Base-by-base conservation (phyloP, 2,888 invertebrate genomes). In the Agrotis ipsilon region DNA sequence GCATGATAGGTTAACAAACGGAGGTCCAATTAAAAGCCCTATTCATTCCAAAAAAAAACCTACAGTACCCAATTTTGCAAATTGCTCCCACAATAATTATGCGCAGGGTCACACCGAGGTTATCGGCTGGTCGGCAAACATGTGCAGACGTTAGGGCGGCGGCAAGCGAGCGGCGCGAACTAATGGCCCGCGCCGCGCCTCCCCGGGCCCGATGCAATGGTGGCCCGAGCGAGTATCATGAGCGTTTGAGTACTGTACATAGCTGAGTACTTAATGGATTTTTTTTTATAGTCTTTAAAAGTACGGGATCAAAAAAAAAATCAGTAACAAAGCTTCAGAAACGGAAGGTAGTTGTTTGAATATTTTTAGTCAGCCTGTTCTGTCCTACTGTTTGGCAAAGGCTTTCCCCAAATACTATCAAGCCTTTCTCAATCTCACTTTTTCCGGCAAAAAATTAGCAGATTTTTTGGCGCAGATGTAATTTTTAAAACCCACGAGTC, bases 141-240 rank as follows among this genome's bases (percentile, higher is more conserved):
- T 81, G 75, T 81, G 80, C 84, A 81, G 84, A 85, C 81, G 78
- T 68, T 61, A 70, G 74, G 82, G 83, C 78, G 82, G 71, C 80
- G 72, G 76, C 69, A 60, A 58, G 62, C 67, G 72, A 72, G 21
- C 54, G 69, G 58, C 45, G 66, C 32, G 21, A 60, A 39, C 49
- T 73, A 82, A 78, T 79, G 76, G 75, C 85, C 83, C 78, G 69
- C 71, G 68, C 69, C 59, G 54, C 68, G 32, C 72, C 54, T 21
- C 57, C 39, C 62, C 55, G 63, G n/a, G 57, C 32, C 48, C 65
- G 57, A 46, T 66, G 49, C 24, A 68, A 51, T 65, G 39, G 62
- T 27, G 65, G 57, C 39, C 65, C 71, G 51, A 63, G 49, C 59
- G 57, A 81, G 74, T 58, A 83, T 81, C 80, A 70, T 46, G 65